Conservation (phyloP, 2,113 vertebrate genomes). For the Psammodynastes pulverulentus region DNA sequence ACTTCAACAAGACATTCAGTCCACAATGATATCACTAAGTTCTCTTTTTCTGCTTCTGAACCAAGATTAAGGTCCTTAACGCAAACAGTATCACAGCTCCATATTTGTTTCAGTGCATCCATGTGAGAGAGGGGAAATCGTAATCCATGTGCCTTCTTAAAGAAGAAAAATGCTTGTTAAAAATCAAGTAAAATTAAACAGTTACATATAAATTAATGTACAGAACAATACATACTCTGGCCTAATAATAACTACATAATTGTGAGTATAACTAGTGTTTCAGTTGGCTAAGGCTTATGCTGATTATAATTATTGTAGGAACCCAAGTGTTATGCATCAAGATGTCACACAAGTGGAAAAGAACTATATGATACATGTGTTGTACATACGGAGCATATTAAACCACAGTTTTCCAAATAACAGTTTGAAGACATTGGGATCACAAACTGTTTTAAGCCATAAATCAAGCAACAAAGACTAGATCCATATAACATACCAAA, state of each 20-base stretch:
- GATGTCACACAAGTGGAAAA: not conserved
- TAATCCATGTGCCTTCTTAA: conserved; percentile 72
- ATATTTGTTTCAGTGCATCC: conserved; percentile 81
- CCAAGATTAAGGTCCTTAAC: conserved; percentile 76
- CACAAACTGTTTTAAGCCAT: not conserved
- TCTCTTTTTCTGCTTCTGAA: conserved; percentile 76
- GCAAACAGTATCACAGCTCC: conserved; percentile 59
- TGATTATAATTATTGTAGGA: not conserved
- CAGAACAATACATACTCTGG: not conserved
- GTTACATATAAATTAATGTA: not conserved
- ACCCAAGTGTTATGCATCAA: not conserved
- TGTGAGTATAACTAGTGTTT: not conserved
- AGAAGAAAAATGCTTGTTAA: not conserved
- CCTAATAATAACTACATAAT: not conserved
- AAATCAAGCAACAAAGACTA: not conserved
- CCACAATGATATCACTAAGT: conserved; percentile 83
- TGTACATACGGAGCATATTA: not conserved
- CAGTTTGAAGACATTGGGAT: not conserved
- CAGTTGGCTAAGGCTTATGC: not conserved
- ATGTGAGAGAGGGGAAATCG: conserved; percentile 80
- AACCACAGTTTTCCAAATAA: not conserved
- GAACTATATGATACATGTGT: not conserved
- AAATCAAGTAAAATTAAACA: not conserved
- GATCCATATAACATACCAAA: not conserved
- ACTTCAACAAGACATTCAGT: conserved; percentile 81